Base-by-base conservation (phyloP, 2,888 invertebrate species). In the Sphecodes monilicornis region DNA sequence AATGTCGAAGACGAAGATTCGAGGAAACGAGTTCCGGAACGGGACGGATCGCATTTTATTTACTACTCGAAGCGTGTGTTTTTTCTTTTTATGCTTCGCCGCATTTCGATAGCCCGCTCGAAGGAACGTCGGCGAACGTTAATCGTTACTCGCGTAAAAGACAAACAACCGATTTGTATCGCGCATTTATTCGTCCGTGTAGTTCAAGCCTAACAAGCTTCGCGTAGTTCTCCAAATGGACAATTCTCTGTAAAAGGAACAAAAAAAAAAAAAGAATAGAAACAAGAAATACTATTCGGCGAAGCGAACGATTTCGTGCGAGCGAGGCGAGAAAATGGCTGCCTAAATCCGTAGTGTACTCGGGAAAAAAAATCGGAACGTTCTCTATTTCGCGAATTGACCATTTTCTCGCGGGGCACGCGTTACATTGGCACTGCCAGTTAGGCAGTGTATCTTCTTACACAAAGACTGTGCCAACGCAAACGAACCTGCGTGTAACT, bases 391-490 rank as follows among this genome's bases (percentile, higher is more conserved):
- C 54, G 76, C 36, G 41, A 22, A 77, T 46, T 22, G 39, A 32
- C 73, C 73, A 71, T 76, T 71, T 71, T 82, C 43, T 76, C 29
- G 26, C 54, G 32, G 32, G 36, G 36, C 50, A 39, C 50, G 18
- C 32, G 46, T 76, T 76, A 54, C 36, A 29, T 41, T 22, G 22
- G 5, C 41, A 64, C 26, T 50, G 11, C 69, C 50, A 50, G 22
- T 50, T 46, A 11, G 26, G 13, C 41, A 43, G 32, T 54, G 50
- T 43, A 68, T 75, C 26, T 76, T 82, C 71, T 66, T 76, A 69
- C 72, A 6, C 66, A 82, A 83, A 83, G 83, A 83, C 83, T 82
- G 83, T 60, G 83, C 68, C 57, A 73, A 69, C 64, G 76, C 54
- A 57, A 72, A 72, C 32, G 60, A 82, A 54, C 46, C 57, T 41